Evolutionary conservation across 2,888 invertebrate genomes (phyloP).

Genomic region (Callyntrura sp.): DNA sequence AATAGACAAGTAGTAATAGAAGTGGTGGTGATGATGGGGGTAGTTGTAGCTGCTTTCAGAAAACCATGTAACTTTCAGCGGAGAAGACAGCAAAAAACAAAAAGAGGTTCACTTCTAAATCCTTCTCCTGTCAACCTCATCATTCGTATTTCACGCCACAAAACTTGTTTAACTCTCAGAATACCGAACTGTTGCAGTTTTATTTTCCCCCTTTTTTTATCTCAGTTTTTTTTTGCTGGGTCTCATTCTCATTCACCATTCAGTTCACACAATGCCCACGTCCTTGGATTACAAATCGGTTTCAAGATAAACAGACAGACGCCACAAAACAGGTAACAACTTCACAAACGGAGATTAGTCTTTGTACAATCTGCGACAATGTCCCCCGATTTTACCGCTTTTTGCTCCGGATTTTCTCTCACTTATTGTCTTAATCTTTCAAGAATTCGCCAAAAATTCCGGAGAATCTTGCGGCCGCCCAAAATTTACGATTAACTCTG

Average conservation of each 20-base stretch:
- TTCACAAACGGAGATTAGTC: background rate
- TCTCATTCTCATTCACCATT: background rate
- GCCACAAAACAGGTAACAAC: background rate
- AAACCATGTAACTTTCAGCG: no score
- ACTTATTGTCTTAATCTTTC: no score
- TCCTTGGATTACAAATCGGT: no score
- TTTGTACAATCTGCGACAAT: background rate
- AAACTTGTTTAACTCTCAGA: background rate
- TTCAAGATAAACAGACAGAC: background rate
- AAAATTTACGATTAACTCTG: no score
- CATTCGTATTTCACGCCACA: no score
- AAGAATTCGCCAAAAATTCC: no score
- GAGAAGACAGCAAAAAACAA: no score
- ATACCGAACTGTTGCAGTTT: constrained; percentile 9
- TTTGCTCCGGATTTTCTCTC: background rate
- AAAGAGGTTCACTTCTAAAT: no score
- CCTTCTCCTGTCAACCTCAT: no score
- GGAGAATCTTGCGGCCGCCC: no score
- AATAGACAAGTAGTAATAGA: no score
- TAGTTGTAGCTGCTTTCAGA: constrained; percentile 7
- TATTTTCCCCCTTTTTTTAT: constrained; percentile 30
- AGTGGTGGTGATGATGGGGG: background rate
- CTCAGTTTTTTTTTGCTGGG: no score
- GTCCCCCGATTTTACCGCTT: background rate
- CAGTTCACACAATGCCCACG: background rate